Conservation (phyloP, 2,888 invertebrate species). For the Leucoma salicis region DNA sequence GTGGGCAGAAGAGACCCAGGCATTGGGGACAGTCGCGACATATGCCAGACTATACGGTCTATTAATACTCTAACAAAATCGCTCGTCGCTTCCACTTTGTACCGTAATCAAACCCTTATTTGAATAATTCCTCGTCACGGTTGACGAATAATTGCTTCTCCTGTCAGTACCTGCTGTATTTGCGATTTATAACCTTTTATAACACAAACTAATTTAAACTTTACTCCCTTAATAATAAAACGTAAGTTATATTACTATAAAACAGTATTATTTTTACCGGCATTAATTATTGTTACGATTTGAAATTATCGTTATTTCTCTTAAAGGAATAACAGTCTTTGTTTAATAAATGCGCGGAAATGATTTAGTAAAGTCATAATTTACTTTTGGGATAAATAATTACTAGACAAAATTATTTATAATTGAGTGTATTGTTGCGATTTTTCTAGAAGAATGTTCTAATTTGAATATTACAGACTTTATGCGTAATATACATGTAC, state of each 20-base stretch:
- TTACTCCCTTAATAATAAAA: slow-evolving; percentile 1
- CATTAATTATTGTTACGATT: slow-evolving; percentile 14
- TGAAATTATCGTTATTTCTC: slow-evolving; percentile 4
- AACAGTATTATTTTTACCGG: slow-evolving; percentile 8
- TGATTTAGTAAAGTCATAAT: slow-evolving; percentile 22
- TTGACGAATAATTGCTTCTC: slow-evolving; percentile 46
- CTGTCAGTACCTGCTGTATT: slow-evolving; percentile 50
- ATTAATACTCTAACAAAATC: not conserved
- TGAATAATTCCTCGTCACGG: slow-evolving; percentile 55
- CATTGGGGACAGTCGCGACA: no score
- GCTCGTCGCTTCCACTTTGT: slow-evolving; percentile 5
- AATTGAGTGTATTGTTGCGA: not conserved
- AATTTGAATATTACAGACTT: not conserved
- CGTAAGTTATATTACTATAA: not conserved
- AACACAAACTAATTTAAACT: slow-evolving; percentile 17
- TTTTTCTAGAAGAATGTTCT: not conserved
- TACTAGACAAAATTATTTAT: not conserved
- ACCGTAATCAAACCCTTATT: slow-evolving; percentile 34
- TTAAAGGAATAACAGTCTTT: slow-evolving; percentile 3
- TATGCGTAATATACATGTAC: no score
- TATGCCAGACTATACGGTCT: no score
- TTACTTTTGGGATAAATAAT: slow-evolving; percentile 12
- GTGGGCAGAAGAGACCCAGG: no score
- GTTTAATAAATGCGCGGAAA: slow-evolving; percentile 7
- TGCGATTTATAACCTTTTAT: slow-evolving; percentile 49